phyloP scores from a whole-genome alignment of 2,113 vertebrate genomes.

The Petrocephalus microphthalmus region DNA sequence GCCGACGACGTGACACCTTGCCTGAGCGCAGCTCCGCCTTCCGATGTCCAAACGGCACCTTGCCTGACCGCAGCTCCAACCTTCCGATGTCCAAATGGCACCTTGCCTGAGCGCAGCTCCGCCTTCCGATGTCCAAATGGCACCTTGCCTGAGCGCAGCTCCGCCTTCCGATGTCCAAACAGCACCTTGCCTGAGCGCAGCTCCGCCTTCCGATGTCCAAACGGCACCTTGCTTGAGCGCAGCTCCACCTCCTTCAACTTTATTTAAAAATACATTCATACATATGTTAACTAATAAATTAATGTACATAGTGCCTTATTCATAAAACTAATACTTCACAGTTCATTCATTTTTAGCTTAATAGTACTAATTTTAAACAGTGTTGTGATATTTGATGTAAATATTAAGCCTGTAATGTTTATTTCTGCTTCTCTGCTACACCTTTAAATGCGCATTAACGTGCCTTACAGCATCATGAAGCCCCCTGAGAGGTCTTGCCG shows the following conservation, averaged over 20 bases:
- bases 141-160: no score
- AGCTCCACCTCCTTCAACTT: neutral
- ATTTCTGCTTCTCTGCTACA: neutral
- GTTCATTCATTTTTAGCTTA: neutral
- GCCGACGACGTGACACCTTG: no score
- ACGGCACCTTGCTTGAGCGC: no score
- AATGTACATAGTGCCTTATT: no score
- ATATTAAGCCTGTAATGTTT: neutral
- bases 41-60: no score
- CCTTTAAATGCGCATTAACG: neutral
- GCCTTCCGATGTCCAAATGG: no score
- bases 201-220: no score
- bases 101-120: neutral
- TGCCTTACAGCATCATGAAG: neutral
- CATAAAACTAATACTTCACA: neutral
- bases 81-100: neutral
- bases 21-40: neutral
- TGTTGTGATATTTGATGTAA: neutral
- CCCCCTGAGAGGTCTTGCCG: neutral
- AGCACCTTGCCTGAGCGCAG: no score
- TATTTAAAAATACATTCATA: no score
- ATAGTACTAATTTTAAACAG: neutral
- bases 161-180: no score
- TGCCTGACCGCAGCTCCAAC: no score
- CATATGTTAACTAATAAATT: no score